Evolutionary conservation across 2,797 vertebrate genomes (phyloP).

Genomic region (Sebastes iracundus): DNA sequence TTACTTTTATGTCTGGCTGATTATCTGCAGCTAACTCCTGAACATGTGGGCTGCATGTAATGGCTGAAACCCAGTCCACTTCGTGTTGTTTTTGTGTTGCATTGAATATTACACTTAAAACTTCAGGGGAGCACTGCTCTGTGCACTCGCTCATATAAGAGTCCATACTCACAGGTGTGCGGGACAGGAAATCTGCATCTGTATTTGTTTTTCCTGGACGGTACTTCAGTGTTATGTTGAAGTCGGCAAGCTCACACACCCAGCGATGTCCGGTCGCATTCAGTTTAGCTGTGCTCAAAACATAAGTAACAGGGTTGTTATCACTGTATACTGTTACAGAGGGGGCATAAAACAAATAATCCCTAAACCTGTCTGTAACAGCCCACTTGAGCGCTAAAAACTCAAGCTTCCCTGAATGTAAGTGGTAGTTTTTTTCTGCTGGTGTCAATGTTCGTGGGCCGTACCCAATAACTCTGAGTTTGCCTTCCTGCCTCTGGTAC

Average conservation of each 20-base stretch:
- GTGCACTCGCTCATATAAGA: background rate
- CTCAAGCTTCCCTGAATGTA: too few relatives aligned
- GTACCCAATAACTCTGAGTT: too few relatives aligned
- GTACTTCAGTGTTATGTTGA: too few relatives aligned
- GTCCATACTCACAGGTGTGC: background rate
- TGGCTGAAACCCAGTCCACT: background rate
- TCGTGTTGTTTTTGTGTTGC: background rate
- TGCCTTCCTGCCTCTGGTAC: too few relatives aligned
- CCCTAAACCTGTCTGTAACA: slow-evolving; percentile 7
- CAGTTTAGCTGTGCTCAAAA: slow-evolving; percentile 26
- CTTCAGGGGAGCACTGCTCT: background rate
- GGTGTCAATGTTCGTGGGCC: too few relatives aligned
- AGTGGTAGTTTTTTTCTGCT: too few relatives aligned
- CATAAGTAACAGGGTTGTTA: slow-evolving; percentile 2
- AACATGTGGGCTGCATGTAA: slow-evolving; percentile 2
- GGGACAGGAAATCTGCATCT: too few relatives aligned
- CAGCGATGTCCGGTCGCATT: background rate
- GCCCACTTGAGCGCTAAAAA: too few relatives aligned
- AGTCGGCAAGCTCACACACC: background rate
- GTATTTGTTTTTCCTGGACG: too few relatives aligned
- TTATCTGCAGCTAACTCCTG: background rate
- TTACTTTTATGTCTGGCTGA: background rate
- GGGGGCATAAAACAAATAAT: slow-evolving; percentile 33
- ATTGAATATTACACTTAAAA: slow-evolving; percentile 7
- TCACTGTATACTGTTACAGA: slow-evolving; percentile 12